These are phyloP conservation scores for Metacarcinus magister DNA, from an alignment of 2,888 invertebrate genomes.

Conservation along the genomic window DNA sequence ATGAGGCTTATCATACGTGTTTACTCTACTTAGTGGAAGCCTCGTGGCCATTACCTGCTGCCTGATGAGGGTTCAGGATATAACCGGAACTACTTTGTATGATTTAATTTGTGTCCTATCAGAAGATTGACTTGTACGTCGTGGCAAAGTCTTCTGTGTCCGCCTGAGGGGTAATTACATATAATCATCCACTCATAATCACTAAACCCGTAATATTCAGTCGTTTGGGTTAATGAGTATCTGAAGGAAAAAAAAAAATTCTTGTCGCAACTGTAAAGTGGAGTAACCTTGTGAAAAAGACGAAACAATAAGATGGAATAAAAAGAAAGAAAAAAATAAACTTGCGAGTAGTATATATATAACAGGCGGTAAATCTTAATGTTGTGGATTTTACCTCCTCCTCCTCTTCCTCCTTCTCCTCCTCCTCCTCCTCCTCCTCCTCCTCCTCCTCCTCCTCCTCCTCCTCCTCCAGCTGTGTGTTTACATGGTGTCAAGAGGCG, in stretches of 20 bases:
- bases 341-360: neutral
- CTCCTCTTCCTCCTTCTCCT: neutral
- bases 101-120: neutral
- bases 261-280: neutral
- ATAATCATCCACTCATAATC: neutral
- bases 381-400: neutral
- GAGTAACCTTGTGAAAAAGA: neutral
- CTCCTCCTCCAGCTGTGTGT: constrained; percentile 17
- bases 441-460: neutral
- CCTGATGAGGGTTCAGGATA: neutral
- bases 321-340: neutral
- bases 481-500: neutral
- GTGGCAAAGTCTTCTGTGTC: neutral
- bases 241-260: neutral
- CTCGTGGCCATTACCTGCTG: neutral
- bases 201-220: neutral
- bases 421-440: neutral
- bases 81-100: neutral
- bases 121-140: neutral
- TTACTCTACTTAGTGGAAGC: neutral
- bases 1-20: neutral
- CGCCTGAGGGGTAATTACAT: neutral
- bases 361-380: neutral
- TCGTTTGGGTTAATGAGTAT: neutral
- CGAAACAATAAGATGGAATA: neutral